Evolutionary conservation across 2,888 invertebrate species (phyloP).

Genomic region (Crematogaster levior): DNA sequence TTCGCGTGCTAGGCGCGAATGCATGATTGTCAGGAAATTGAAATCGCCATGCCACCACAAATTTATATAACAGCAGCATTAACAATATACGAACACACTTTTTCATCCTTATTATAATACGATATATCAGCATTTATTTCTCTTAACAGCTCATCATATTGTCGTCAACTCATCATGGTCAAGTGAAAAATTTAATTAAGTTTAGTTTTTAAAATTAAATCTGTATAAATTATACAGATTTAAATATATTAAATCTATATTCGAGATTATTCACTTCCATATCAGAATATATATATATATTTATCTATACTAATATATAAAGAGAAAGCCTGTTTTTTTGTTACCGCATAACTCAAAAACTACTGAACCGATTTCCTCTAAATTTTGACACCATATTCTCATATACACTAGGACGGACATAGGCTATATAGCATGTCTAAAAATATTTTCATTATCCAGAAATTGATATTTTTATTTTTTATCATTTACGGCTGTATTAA

Average conservation of each 20-base stretch:
- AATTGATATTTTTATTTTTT: no score
- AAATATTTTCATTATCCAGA: no score
- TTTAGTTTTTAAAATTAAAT: neutral
- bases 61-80: constrained; percentile 12
- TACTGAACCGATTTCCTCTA: no score
- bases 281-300: neutral
- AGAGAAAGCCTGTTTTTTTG: no score
- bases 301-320: no score
- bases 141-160: neutral
- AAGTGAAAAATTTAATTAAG: constrained; percentile 3
- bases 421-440: no score
- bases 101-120: neutral
- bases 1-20: neutral
- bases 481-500: no score
- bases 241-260: neutral
- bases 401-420: no score
- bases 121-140: constrained; percentile 19
- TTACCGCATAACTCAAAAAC: no score
- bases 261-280: neutral
- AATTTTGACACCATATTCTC: no score
- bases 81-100: neutral
- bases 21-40: neutral
- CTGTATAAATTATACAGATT: no score
- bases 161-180: neutral
- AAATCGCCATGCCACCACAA: neutral